phyloP scores from a whole-genome alignment of 2,797 vertebrate genomes.

The Falco concolor region DNA sequence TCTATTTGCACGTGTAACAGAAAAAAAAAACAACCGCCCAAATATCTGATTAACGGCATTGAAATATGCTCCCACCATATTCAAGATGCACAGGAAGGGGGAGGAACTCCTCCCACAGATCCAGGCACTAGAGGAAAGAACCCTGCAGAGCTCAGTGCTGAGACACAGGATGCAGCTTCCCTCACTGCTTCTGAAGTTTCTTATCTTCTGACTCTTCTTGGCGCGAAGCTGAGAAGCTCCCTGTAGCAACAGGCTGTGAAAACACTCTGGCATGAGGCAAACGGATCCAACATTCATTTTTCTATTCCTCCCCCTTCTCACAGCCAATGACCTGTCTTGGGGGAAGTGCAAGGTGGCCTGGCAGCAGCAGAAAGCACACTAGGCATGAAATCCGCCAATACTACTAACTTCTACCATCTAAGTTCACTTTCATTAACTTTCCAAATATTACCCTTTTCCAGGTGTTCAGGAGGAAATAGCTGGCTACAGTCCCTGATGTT shows the following conservation, averaged over 20 bases:
- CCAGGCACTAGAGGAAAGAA: conserved; percentile 30
- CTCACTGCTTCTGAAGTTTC: conserved; percentile 1
- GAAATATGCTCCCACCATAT: background rate
- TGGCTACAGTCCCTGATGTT: background rate
- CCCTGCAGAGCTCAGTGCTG: conserved; percentile 29
- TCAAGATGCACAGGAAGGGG: background rate
- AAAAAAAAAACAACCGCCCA: background rate
- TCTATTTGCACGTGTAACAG: background rate
- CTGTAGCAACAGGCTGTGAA: conserved; percentile 28
- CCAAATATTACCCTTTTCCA: background rate
- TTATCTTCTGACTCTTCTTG: background rate
- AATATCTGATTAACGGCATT: background rate
- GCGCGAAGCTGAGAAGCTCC: background rate
- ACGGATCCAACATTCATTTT: background rate
- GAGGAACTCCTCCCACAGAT: conserved; percentile 17
- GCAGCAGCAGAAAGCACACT: background rate
- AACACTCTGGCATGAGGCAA: conserved; percentile 7
- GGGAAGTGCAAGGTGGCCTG: background rate
- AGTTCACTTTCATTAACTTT: background rate
- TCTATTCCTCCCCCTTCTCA: background rate
- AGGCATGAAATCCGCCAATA: background rate
- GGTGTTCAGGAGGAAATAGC: background rate
- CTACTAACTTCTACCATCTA: background rate
- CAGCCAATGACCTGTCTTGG: background rate
- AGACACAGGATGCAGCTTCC: background rate